phyloP scores from a whole-genome alignment of 1,140 invertebrate species.

The Dreissena polymorpha region DNA sequence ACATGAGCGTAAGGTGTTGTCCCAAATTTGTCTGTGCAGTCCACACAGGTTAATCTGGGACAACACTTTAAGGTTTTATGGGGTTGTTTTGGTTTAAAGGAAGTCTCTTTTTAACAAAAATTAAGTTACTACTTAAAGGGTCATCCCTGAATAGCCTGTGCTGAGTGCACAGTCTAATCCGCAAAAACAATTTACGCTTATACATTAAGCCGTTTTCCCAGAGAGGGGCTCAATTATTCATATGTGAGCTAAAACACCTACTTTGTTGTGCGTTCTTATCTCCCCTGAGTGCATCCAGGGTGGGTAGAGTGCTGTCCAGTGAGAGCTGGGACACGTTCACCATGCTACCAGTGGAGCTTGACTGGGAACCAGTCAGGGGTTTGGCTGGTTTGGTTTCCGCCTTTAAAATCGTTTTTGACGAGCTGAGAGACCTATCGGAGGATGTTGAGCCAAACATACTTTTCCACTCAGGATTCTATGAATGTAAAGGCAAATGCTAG shows the following conservation, averaged over 20 bases:
- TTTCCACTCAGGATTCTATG: constrained; percentile 91
- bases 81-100: no score
- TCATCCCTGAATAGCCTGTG: no score
- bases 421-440: constrained; percentile 28
- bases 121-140: no score
- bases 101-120: no score
- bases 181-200: no score
- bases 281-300: neutral
- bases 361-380: neutral
- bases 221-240: no score
- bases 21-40: no score
- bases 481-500: neutral
- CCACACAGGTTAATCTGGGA: no score
- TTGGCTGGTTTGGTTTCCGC: constrained; percentile 28
- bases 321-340: constrained; percentile 3
- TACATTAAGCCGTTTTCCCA: no score
- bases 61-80: no score
- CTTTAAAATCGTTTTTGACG: constrained; percentile 56
- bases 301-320: neutral
- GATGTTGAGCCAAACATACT: constrained; percentile 88
- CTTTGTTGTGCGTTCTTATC: constrained; percentile 1
- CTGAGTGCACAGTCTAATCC: no score
- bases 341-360: neutral
- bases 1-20: no score
- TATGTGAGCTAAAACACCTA: neutral